Conservation (phyloP, 2,888 invertebrate genomes). For the Himalopsyche japonica region DNA sequence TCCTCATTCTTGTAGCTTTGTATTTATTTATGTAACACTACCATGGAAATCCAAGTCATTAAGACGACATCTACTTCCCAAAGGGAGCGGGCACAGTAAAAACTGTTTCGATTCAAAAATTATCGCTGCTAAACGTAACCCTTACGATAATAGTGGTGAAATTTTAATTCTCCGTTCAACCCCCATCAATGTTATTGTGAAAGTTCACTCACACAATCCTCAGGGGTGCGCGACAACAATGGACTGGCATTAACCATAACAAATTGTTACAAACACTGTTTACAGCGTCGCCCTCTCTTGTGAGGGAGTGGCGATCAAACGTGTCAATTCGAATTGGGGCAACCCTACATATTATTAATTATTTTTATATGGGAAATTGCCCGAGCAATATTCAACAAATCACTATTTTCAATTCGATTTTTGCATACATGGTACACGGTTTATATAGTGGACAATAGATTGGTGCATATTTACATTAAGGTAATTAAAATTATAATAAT, state of each 20-base stretch:
- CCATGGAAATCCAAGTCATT: too few relatives aligned
- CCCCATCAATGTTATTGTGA: conserved; percentile 9
- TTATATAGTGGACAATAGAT: too few relatives aligned
- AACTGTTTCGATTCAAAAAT: too few relatives aligned
- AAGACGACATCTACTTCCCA: too few relatives aligned
- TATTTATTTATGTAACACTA: too few relatives aligned
- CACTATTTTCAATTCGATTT: neutral
- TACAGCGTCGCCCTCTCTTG: neutral
- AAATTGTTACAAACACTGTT: conserved; percentile 23
- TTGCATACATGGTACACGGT: too few relatives aligned
- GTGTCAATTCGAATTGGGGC: neutral
- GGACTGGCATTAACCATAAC: conserved; percentile 33
- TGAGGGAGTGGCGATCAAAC: neutral
- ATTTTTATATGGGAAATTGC: neutral
- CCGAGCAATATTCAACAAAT: neutral
- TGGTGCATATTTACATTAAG: too few relatives aligned
- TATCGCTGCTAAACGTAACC: too few relatives aligned
- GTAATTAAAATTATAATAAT: too few relatives aligned
- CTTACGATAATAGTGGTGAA: neutral
- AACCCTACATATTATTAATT: neutral
- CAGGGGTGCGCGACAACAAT: conserved; percentile 20
- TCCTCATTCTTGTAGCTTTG: too few relatives aligned
- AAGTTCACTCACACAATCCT: neutral
- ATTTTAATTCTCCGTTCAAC: conserved; percentile 21
- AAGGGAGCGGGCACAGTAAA: too few relatives aligned